phyloP scores from a whole-genome alignment of 37 sponge, comb jelly and placozoan species.

The Mnemiopsis leidyi region DNA sequence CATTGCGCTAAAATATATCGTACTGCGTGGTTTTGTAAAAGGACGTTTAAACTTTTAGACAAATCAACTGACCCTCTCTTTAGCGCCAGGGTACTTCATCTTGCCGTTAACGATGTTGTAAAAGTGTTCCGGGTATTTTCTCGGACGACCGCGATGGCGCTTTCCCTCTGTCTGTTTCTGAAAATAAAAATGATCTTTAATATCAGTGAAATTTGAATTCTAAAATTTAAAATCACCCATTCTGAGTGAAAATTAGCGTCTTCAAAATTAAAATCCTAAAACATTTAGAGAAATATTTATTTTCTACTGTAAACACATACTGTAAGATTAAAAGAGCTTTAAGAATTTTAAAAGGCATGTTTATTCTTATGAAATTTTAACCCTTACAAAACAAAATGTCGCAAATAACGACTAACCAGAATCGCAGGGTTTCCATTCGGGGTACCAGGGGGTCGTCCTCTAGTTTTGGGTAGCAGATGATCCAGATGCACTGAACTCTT shows the following conservation, averaged over 20 bases:
- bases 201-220: too few species aligned
- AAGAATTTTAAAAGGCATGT: neutral
- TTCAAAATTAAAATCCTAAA: neutral
- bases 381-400: neutral
- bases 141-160: neutral
- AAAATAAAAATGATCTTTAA: neutral
- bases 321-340: too few species aligned
- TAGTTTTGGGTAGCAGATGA: neutral
- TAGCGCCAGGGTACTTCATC: conserved; percentile 55
- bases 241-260: neutral
- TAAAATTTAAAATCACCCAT: neutral
- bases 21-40: neutral
- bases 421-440: neutral
- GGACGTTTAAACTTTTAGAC: neutral
- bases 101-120: conserved; percentile 45
- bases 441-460: conserved; percentile 16
- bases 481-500: neutral
- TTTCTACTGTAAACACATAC: too few species aligned
- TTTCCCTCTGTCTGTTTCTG: neutral
- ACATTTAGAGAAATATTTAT: too few species aligned
- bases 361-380: neutral
- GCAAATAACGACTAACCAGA: neutral
- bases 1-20: neutral
- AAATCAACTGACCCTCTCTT: conserved; percentile 26
- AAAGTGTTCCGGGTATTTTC: conserved; percentile 30